A percentile compares a stretch with the other conserved stretches of the same genome.
phyloP scores from a whole-genome alignment of 2,888 invertebrate genomes.

The Alloplasta piceator region DNA sequence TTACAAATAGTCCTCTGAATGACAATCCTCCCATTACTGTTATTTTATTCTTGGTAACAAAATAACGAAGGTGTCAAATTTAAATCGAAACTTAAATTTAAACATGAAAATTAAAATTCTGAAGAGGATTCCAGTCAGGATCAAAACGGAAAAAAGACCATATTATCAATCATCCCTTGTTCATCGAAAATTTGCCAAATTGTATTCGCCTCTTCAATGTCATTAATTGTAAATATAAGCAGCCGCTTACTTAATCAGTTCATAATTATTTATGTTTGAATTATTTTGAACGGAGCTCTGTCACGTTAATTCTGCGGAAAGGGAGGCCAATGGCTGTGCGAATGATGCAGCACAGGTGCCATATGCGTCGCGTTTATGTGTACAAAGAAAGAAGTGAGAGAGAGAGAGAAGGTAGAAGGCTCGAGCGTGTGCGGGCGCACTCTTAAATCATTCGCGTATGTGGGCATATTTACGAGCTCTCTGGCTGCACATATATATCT shows the following conservation, averaged over 20 bases:
- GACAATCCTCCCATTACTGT: too few species aligned
- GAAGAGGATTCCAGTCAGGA: too few species aligned
- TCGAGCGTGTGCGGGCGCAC: slow-evolving; percentile 60
- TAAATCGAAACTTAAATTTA: too few species aligned
- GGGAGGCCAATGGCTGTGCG: neutral
- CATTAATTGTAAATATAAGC: too few species aligned
- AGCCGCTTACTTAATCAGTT: neutral
- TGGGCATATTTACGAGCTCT: slow-evolving; percentile 66
- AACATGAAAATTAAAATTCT: too few species aligned
- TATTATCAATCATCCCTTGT: neutral
- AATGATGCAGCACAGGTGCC: slow-evolving; percentile 26
- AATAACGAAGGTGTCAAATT: too few species aligned
- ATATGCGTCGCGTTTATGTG: slow-evolving; percentile 40
- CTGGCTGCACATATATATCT: slow-evolving; percentile 38
- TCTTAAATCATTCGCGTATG: slow-evolving; percentile 67
- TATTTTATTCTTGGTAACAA: too few species aligned
- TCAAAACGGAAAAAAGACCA: too few species aligned
- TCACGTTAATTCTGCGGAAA: neutral
- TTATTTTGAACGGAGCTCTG: neutral
- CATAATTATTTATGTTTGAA: neutral
- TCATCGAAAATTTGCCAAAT: too few species aligned
- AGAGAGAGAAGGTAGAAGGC: slow-evolving; percentile 30
- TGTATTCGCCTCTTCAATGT: neutral
- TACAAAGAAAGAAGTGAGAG: neutral
- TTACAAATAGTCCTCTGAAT: too few species aligned